Percentiles rank a stretch among this genome's conserved stretches.
These are phyloP conservation scores for Therioaphis trifolii DNA, from an alignment of 2,888 invertebrate species.

Conservation along the genomic window DNA sequence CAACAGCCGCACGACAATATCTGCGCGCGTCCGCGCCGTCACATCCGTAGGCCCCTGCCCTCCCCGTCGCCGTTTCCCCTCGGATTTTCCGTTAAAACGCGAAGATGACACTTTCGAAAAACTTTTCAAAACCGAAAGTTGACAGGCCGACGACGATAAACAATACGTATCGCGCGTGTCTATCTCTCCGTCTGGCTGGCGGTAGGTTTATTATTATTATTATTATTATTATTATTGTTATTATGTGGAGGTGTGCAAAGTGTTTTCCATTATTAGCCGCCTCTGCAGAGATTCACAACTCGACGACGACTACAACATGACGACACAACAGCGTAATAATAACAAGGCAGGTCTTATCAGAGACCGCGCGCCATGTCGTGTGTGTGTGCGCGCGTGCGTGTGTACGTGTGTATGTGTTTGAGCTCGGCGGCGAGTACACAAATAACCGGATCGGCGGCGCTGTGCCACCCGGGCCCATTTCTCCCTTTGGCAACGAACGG, in stretches of 20 bases:
- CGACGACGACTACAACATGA: too few species aligned
- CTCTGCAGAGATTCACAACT: neutral
- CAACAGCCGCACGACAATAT: too few species aligned
- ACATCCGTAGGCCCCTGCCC: constrained; percentile 14
- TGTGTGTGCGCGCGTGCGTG: too few species aligned
- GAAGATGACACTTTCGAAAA: constrained; percentile 59
- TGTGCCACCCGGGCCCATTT: neutral
- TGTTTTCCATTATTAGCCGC: constrained; percentile 60
- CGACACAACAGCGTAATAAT: too few species aligned
- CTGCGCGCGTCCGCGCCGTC: too few species aligned
- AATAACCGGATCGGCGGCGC: constrained; percentile 47
- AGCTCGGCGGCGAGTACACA: constrained; percentile 4
- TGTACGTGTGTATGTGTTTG: too few species aligned
- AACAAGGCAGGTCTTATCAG: too few species aligned
- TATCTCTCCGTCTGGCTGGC: constrained; percentile 35
- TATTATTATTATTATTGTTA: neutral
- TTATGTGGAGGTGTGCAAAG: constrained; percentile 33
- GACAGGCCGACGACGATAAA: constrained; percentile 55
- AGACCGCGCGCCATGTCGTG: neutral
- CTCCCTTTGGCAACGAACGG: constrained; percentile 44
- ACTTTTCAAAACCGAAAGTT: constrained; percentile 62
- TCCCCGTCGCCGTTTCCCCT: neutral
- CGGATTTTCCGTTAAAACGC: constrained; percentile 61
- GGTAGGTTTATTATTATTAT: constrained; percentile 1
- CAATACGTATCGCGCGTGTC: constrained; percentile 60